A percentile compares a stretch with the other conserved stretches of the same genome.
These are phyloP conservation scores for Chymomyza fuscimana DNA, from an alignment of 2,888 invertebrate species.

Conservation along the genomic window DNA sequence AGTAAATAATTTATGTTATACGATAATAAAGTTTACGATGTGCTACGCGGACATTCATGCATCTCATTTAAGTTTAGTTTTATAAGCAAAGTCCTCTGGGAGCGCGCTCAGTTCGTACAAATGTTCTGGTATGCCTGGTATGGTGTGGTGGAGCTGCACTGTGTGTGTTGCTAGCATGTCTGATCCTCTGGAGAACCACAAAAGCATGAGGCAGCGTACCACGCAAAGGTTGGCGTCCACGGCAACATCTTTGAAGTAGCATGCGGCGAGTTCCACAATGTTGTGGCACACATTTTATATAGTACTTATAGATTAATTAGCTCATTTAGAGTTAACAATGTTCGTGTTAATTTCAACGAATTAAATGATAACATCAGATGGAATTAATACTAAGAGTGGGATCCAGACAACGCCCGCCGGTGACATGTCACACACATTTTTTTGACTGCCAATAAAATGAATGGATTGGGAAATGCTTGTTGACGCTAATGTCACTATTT, in stretches of 20 bases:
- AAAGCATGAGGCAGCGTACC: conserved; percentile 52
- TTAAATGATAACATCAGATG: conserved; percentile 78
- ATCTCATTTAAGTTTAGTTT: conserved; percentile 62
- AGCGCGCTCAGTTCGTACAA: background rate
- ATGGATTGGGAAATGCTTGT: conserved; percentile 56
- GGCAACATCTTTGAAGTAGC: conserved; percentile 3
- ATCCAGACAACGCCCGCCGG: background rate
- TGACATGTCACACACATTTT: conserved; percentile 44
- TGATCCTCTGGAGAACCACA: conserved; percentile 72
- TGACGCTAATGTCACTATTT: conserved; percentile 67
- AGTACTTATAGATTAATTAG: conserved; percentile 75
- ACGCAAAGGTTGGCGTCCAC: conserved; percentile 33
- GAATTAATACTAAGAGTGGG: conserved; percentile 26
- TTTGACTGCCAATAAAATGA: conserved; percentile 36
- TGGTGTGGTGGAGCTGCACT: conserved; percentile 8
- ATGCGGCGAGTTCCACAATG: background rate
- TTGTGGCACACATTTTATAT: conserved; percentile 30
- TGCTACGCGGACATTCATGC: conserved; percentile 45
- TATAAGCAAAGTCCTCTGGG: conserved; percentile 45
- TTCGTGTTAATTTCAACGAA: conserved; percentile 80
- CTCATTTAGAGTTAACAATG: conserved; percentile 78
- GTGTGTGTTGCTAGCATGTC: conserved; percentile 38
- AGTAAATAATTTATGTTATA: conserved; percentile 53
- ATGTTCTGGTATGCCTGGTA: background rate
- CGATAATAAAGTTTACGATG: conserved; percentile 56